phyloP scores from a whole-genome alignment of 1,140 invertebrate species.

The Lepeophtheirus salmonis region DNA sequence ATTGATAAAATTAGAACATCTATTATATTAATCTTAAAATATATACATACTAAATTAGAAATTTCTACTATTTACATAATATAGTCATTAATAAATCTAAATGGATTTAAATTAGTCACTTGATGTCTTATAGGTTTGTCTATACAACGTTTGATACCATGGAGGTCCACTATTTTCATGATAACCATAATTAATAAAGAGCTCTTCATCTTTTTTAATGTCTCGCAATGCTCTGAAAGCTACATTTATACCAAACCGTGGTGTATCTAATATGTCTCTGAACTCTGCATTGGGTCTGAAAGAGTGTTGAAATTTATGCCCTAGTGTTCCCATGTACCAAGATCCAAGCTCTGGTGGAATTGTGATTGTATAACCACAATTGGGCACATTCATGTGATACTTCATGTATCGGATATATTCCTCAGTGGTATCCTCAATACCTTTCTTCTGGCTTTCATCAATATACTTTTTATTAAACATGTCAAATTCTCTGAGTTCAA shows the following conservation, averaged over 20 bases:
- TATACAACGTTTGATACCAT: neutral
- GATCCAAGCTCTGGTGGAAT: no score
- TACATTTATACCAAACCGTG: neutral
- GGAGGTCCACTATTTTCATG: neutral
- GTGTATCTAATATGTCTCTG: neutral
- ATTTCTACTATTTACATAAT: no score
- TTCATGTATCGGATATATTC: neutral
- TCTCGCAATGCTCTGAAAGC: neutral
- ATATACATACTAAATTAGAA: no score
- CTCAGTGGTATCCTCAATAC: neutral
- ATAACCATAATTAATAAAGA: conserved; percentile 6
- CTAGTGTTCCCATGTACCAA: neutral
- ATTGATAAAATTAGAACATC: no score
- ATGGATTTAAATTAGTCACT: no score
- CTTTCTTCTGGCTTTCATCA: neutral
- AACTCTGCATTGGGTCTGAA: neutral
- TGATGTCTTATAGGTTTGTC: neutral
- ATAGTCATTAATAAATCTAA: no score
- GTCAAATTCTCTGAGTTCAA: neutral
- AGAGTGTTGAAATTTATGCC: conserved; percentile 7
- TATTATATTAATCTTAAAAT: no score
- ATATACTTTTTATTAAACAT: neutral
- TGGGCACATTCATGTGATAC: neutral
- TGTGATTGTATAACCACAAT: neutral
- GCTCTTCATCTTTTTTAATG: conserved; percentile 6